Base-by-base conservation (phyloP, 2,113 vertebrate species). In the Lethenteron reissneri region DNA sequence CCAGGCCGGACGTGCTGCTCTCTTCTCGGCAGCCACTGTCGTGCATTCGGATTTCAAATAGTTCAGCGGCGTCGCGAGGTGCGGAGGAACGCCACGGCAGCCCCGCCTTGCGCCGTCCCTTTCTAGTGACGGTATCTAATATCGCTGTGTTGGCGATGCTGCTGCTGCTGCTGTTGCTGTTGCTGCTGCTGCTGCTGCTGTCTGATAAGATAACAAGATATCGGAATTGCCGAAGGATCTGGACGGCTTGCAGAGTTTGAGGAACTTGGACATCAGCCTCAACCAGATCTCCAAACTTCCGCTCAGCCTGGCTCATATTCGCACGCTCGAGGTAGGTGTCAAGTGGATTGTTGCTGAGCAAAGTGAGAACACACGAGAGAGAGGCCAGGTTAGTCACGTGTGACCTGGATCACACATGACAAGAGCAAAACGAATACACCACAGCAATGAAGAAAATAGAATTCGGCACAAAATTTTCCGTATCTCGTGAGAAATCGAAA, bases 211-310 rank as follows among this genome's bases (percentile, higher is more conserved):
- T 69, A 97, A 97, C 78, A 80, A 69, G 75, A 82, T 97, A 69
- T 81, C 78, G 75, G 83, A 83, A 71, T 81, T 97, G 73, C 88
- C 89, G 0, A 73, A 74, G 1, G 78, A 79, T 0, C 0, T 91
- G 62, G 81, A 85, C 0, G 77, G 81, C n/a, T 74, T 90, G 78
- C 79, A 79, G 41, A 88, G 90, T 74, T 75, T 97, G 62, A 82
- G 85, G 0, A 81, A 84, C 0, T 83, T 97, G 17, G 84, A 94
- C 64, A 0, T 94, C 75, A 86, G 87, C 1, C 86, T 83, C 58
- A 96, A 94, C 2, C 58, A 3, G 15, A 78, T 96, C 25, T 76
- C n/a, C 64, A 79, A 81, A 11, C 78, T 97, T 72, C 92, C 92
- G 0, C 80, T 77, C 75, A 70, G 57, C 3, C 77, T 96, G 78